These are phyloP conservation scores for Parauchenoglanis ngamensis DNA, from an alignment of 2,797 vertebrate genomes.

Conservation along the genomic window DNA sequence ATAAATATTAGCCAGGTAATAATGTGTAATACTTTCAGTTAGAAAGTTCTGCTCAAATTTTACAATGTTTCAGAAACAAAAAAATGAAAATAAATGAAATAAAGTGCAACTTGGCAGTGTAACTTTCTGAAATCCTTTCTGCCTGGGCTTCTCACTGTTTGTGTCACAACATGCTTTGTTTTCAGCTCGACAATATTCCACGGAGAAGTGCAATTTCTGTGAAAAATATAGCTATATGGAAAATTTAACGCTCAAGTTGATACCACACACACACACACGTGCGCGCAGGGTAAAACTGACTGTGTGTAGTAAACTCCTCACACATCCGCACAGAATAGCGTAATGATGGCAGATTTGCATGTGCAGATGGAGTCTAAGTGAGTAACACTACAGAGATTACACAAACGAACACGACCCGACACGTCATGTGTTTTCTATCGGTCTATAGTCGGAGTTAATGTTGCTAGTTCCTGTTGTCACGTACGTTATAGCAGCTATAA, in stretches of 20 bases:
- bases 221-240: background rate
- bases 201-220: background rate
- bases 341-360: background rate
- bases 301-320: background rate
- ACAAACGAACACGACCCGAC: background rate
- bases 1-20: background rate
- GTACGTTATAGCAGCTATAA: background rate
- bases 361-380: background rate
- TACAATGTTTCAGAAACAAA: background rate
- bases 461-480: background rate
- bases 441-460: too few species aligned
- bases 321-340: background rate
- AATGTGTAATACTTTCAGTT: background rate
- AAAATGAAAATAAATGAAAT: background rate
- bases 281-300: background rate
- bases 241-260: slow-evolving; percentile 7
- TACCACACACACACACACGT: background rate
- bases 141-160: background rate
- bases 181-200: background rate
- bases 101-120: background rate
- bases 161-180: background rate
- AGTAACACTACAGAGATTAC: background rate
- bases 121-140: background rate
- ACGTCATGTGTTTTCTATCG: too few species aligned
- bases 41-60: background rate